phyloP scores from a whole-genome alignment of 2,888 invertebrate genomes.

The Glyphotaelius pellucidus region DNA sequence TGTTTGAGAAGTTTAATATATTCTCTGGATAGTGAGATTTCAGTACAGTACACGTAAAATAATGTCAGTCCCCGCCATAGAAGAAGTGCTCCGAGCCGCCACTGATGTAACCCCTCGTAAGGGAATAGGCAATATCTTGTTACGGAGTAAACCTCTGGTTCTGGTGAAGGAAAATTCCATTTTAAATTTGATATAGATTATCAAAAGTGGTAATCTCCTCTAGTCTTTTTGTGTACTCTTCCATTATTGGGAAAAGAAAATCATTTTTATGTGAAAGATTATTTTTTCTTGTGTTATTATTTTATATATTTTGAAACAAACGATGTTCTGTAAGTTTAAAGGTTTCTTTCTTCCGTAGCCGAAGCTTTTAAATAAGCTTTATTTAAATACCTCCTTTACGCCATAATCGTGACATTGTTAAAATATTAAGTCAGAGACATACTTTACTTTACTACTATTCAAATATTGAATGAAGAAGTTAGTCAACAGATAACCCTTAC shows the following conservation, averaged over 20 bases:
- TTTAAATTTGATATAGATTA: slow-evolving; percentile 47
- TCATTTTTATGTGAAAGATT: slow-evolving; percentile 64
- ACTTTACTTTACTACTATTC: slow-evolving; percentile 28
- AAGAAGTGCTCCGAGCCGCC: no score
- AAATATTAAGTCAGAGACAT: slow-evolving; percentile 46
- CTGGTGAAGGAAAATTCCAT: slow-evolving; percentile 47
- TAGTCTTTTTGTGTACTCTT: slow-evolving; percentile 65
- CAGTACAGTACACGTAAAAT: no score
- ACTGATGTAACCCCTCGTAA: neutral
- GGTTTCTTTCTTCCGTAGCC: slow-evolving; percentile 63
- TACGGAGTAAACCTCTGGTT: slow-evolving; percentile 1
- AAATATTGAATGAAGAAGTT: slow-evolving; percentile 34
- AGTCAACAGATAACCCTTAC: slow-evolving; percentile 16
- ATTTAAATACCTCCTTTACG: slow-evolving; percentile 53
- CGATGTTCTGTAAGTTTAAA: slow-evolving; percentile 48
- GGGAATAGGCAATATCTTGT: slow-evolving; percentile 18
- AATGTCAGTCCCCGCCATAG: no score
- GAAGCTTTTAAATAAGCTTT: slow-evolving; percentile 53
- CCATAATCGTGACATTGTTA: slow-evolving; percentile 56
- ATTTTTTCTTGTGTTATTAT: slow-evolving; percentile 66
- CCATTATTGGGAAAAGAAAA: slow-evolving; percentile 64
- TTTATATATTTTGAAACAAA: slow-evolving; percentile 65
- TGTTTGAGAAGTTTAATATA: no score
- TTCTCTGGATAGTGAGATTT: no score
- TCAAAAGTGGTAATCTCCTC: slow-evolving; percentile 54